Base-by-base conservation (phyloP, 2,113 vertebrate genomes). In the Gila orcuttii region DNA sequence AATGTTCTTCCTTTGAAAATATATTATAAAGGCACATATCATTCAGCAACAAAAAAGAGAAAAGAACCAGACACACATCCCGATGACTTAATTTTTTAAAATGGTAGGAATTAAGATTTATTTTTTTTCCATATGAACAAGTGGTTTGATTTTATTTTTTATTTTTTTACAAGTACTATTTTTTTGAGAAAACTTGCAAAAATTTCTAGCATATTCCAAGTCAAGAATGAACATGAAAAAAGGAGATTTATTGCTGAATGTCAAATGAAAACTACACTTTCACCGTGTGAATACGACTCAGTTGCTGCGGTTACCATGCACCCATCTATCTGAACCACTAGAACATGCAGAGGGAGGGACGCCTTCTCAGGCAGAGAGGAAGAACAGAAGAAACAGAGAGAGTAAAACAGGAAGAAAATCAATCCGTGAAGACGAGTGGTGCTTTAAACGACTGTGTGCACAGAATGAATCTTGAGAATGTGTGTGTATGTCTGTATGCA, bases 311-410 rank as follows among this genome's bases (percentile, higher is more conserved):
- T 93, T 92, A 96, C 96, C 98, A 99, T 99, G 98, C 97, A 99
- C 97, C 96, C 97, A 96, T 97, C 97, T 97, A 96, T 96, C 96
- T 96, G 96, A 97, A 98, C 97, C 98, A 97, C 97, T 98, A 95
- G 93, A 93, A 97, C 98, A 99, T 99, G 97, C 97, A 98, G 95
- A 96, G 92, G 91, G 87, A 82, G 87, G 91, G 84, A 87, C 25
- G 93, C 83, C 86, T 89, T 68, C 12, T 79, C 55, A 74, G 79
- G 83, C 86, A 85, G 91, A 80, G 83, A 74, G 80, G 79, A 85
- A 87, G 80, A 79, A 83, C 78, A 78, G 68, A 75, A 88, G 47
- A 64, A 28, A 76, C 33, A 50, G 79, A 64, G 78, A 71, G 50
- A 87, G 62, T 62, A 28, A 52, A 15, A 42, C 66, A 80, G 66